Base-by-base conservation (phyloP, 2,888 invertebrate species). In the Caenorhabditis sp. region DNA sequence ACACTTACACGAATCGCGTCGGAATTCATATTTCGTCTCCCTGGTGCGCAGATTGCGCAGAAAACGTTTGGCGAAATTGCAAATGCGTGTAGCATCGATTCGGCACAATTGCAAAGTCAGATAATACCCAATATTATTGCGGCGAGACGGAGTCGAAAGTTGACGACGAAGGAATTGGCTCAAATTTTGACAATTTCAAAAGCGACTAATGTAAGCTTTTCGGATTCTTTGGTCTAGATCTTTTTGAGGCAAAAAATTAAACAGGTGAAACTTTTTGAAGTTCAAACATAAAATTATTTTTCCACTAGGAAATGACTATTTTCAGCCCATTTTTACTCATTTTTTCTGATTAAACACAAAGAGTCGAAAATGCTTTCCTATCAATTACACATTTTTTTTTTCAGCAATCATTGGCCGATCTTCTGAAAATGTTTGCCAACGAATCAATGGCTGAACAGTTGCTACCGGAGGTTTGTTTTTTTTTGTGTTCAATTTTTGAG, bases 11-110 rank as follows among this genome's bases (percentile, higher is more conserved):
- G 69, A 43, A 71, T 79, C 58, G 76, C 70, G 6, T 69, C 78
- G 12, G 76, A 79, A 51, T 79, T 79, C 58, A 62, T 79, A 31
- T 76, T 76, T 61, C 78, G 78, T 2, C 55, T 76, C 0, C 70
- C 74, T 2, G 62, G 62, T 0, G 55, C 62, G 0, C 68, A 68
- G 37, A 58, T 79, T 21, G 62, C 51, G 24, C 24, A 51, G 10
- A 74, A 71, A 36, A 60, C 67, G n/a, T 31, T 76, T 24, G 43
- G n/a, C 6, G 66, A 71, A 26, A 65, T 79, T 21, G 73, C 76
- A 60, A 64, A 66, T 62, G 76, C 78, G 12, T 70, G 69, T 51
- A 55, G 69, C 57, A 27, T 75, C 12, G 69, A 76, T 19, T 55
- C 60, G 26, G 63, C 69, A 55, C 17, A 55, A 26, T 59, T 72